A percentile compares a stretch with the other conserved stretches of the same genome.
Evolutionary conservation across 2,888 invertebrate species (phyloP).

Genomic region (Chesias legatella): DNA sequence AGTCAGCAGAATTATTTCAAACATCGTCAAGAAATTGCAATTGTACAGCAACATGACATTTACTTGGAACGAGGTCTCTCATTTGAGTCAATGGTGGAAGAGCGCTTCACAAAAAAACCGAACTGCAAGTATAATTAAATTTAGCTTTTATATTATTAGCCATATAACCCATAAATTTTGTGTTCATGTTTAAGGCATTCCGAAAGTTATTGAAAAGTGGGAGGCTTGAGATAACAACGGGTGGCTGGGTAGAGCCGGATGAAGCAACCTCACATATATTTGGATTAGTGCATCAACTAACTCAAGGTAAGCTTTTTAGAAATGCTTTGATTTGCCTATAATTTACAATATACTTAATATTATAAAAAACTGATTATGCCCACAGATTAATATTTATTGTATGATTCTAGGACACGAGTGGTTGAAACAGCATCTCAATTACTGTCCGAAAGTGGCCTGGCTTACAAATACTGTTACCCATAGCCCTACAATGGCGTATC

Average conservation of each 20-base stretch:
- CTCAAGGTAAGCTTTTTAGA: too few relatives aligned
- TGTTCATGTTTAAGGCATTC: conserved; percentile 73
- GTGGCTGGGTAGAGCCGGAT: conserved; percentile 97
- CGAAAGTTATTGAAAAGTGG: conserved; percentile 88
- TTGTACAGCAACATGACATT: conserved; percentile 63
- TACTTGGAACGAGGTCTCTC: conserved; percentile 69
- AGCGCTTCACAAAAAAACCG: conserved; percentile 51
- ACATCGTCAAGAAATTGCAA: conserved; percentile 64
- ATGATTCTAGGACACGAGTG: conserved; percentile 89
- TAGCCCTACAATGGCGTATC: conserved; percentile 93
- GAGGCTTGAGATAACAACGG: conserved; percentile 93
- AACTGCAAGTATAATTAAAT: conserved; percentile 39
- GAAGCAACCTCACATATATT: conserved; percentile 93
- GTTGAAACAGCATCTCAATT: conserved; percentile 89
- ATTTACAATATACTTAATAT: too few relatives aligned
- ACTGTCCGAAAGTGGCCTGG: conserved; percentile 91
- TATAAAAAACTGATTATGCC: background rate
- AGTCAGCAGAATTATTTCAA: conserved; percentile 55
- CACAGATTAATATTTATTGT: background rate
- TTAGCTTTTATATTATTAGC: background rate
- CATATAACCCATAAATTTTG: background rate
- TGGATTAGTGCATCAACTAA: conserved; percentile 93
- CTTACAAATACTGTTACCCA: conserved; percentile 97
- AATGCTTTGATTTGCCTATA: too few relatives aligned
- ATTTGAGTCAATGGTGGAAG: conserved; percentile 68